Evolutionary conservation across 2,888 invertebrate genomes (phyloP), one percentile per base, ranked within the genome.

Genomic region (Apotomis betuletana): DNA sequence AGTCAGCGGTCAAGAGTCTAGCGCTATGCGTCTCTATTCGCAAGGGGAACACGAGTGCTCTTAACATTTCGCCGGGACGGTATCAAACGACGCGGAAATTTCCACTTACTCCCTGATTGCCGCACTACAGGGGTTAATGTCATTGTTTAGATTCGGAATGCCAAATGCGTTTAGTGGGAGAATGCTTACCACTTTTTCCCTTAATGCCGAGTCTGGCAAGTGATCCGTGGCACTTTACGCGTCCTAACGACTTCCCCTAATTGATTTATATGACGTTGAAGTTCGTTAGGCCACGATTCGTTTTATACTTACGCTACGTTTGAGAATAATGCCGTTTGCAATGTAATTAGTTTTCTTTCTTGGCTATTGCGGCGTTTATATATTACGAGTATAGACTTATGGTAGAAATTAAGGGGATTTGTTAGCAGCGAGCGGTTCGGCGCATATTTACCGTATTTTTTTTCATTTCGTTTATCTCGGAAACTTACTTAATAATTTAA

Each of bases 71-170:
- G 65, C 70, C 63, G 67, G 52, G 70, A 73, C 69, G 67, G 65
- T 54, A 74, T 59, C 70, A 67, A 74, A 70, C 74, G 74, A 67
- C 74, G 74, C 74, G 74, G 70, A 74, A 74, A 74, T 67, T 74
- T 70, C 74, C 74, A 74, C 70, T 74, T 70, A 74, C 74, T 70
- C 70, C 52, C 67, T 74, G 74, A 74, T 74, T 74, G 74, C 74
- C 70, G 73, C 69, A 70, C 67, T 65, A 72, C 70, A 68, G 72
- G 72, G 72, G 69, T 73, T 73, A 73, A 73, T 69, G 72, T 72
- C 72, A 72, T 72, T 72, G 72, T 72, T 72, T 72, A 72, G 72
- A 72, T 72, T 72, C 72, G 72, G 72, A 72, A 72, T 72, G 72
- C 72, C 72, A 72, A 68, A 72, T 72, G 68, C 72, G 72, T 72